Evolutionary conservation across 2,888 invertebrate species (phyloP), one percentile per base, ranked within the genome.

Genomic region (Agrenia bidenticulata): DNA sequence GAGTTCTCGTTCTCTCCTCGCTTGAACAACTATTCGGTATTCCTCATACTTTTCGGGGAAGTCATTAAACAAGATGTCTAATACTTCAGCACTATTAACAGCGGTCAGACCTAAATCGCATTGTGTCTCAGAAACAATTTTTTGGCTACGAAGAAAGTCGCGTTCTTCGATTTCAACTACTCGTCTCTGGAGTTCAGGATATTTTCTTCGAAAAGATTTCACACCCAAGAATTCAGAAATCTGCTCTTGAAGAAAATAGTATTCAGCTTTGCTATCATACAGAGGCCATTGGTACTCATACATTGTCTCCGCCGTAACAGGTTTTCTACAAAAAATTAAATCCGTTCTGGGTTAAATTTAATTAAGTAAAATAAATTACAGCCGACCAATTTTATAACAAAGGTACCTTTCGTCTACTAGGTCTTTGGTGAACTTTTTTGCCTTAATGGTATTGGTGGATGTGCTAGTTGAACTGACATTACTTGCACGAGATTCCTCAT

Each of bases 21-120:
- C 86, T 11, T 86, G 83, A 79, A 88, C 86, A 77, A 87, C 85
- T 72, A 88, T 86, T 62, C 90, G 86, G 79, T 89, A 92, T 78
- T 95, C 95, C 80, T 94, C 92, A 79, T 94, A 97, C 78, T 96
- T 95, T 68, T 90, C 90, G 51, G 92, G 93, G 81, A 95, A 98
- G 81, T 98, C 98, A 37, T 89, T 87, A 74, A 90, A 87, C 94
- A 98, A 94, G 63, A 98, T 89, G 79, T 98, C 97, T 74, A 95
- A 83, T 56, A 98, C 92, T 80, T 97, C 97, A 56, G 92, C 90
- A 69, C 92, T 92, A 77, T 88, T 88, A 4, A 97, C 88, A 1
- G 95, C 95, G 1, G 95, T 96, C 73, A 96, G 82, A 72, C 93
- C 96, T 78, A 96, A 85, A 81, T 96, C 95, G 81, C 94, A 94